phyloP scores from a whole-genome alignment of 92 coral and sea anemone species.

The Muricea muricata region DNA sequence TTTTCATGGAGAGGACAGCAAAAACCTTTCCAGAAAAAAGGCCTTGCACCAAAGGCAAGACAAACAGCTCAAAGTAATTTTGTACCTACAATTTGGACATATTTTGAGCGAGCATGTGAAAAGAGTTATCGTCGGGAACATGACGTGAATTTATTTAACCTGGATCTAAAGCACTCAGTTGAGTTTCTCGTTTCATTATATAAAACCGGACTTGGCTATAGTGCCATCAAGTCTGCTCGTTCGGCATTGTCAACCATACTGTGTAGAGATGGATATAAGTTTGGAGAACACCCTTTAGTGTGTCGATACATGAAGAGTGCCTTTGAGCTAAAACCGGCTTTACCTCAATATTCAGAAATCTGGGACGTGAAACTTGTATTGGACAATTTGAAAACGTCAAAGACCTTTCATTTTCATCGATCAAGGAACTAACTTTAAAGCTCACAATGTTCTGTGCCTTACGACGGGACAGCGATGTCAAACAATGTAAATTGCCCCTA shows the following conservation, averaged over 20 bases:
- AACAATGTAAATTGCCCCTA: no score
- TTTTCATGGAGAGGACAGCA: background rate
- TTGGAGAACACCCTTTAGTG: no score
- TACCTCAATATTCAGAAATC: slow-evolving; percentile 56
- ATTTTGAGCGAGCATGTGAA: slow-evolving; percentile 4
- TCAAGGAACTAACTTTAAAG: slow-evolving; percentile 57
- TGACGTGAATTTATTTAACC: no score
- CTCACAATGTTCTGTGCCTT: slow-evolving; percentile 59
- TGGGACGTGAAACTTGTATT: no score
- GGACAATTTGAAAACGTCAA: slow-evolving; percentile 23
- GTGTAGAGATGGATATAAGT: no score
- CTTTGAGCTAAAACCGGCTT: slow-evolving; percentile 65
- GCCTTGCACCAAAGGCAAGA: slow-evolving; percentile 3
- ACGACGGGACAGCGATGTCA: slow-evolving; percentile 53
- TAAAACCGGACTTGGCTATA: slow-evolving; percentile 52
- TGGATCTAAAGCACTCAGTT: no score
- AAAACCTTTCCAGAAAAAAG: background rate
- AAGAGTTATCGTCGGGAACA: slow-evolving; percentile 2
- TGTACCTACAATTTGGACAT: background rate
- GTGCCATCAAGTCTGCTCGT: slow-evolving; percentile 61
- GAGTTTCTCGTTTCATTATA: slow-evolving; percentile 11
- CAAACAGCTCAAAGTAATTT: background rate
- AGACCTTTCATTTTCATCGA: background rate
- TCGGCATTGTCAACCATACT: slow-evolving; percentile 51
- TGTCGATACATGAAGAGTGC: no score